Evolutionary conservation across 2,888 invertebrate species (phyloP).

Genomic region (Epinotia nisella): DNA sequence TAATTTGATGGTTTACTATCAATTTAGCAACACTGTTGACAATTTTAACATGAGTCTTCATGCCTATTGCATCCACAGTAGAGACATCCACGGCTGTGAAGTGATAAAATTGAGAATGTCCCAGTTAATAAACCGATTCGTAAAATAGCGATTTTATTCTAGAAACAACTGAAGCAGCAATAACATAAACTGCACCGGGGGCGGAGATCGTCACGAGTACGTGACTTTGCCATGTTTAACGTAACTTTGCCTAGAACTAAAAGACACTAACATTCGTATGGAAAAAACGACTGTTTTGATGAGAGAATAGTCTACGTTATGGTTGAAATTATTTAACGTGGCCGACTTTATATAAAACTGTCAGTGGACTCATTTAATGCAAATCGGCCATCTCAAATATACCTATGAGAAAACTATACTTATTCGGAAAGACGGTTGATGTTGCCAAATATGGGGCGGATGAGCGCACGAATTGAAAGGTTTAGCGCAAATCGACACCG

Average conservation of each 20-base stretch:
- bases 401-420: not conserved
- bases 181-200: constrained; percentile 15
- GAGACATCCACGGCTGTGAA: too few relatives aligned
- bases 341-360: too few relatives aligned
- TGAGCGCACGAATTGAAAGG: not conserved
- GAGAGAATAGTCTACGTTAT: not conserved
- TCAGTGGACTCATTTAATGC: too few relatives aligned
- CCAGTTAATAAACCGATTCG: not conserved
- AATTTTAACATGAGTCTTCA: too few relatives aligned
- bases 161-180: not conserved
- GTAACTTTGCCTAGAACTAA: not conserved
- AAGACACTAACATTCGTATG: not conserved
- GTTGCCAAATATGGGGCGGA: constrained; percentile 7
- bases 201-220: constrained; percentile 19
- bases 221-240: constrained; percentile 12
- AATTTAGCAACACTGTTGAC: too few relatives aligned
- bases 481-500: not conserved
- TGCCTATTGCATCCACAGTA: too few relatives aligned
- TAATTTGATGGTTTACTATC: too few relatives aligned
- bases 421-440: not conserved
- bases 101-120: not conserved
- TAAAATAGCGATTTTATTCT: constrained; percentile 9
- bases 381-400: not conserved
- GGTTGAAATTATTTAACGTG: too few relatives aligned
- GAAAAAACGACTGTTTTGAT: not conserved